A percentile compares a stretch with the other conserved stretches of the same genome.
Evolutionary conservation across 2,888 invertebrate species (phyloP).

Genomic region (Zele albiditarsus): DNA sequence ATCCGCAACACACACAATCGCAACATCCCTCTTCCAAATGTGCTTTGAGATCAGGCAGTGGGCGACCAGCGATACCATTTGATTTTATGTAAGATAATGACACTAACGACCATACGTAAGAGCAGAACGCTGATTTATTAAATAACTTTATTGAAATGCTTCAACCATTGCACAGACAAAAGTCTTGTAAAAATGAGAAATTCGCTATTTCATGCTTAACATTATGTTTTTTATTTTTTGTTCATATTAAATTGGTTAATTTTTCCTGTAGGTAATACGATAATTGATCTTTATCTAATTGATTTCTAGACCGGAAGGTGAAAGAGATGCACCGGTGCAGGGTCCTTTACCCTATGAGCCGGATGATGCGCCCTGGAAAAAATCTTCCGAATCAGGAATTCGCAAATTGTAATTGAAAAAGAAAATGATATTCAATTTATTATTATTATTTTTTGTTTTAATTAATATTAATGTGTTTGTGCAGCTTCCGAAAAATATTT

Average conservation of each 20-base stretch:
- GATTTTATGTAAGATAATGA: slow-evolving; percentile 36
- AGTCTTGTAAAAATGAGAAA: neutral
- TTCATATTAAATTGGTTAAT: neutral
- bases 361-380: slow-evolving; percentile 97
- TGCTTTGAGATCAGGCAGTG: slow-evolving; percentile 55
- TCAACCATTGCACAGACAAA: slow-evolving; percentile 3
- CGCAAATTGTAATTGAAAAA: slow-evolving; percentile 83
- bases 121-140: slow-evolving; percentile 19
- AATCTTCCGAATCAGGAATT: slow-evolving; percentile 86
- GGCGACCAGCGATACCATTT: slow-evolving; percentile 51
- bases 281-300: neutral
- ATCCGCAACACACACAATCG: slow-evolving; percentile 33
- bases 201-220: neutral
- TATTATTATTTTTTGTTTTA: slow-evolving; percentile 15
- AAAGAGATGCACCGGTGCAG: slow-evolving; percentile 93
- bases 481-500: slow-evolving; percentile 92
- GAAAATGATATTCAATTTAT: slow-evolving; percentile 5
- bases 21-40: slow-evolving; percentile 42
- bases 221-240: neutral
- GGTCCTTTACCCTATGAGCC: slow-evolving; percentile 98
- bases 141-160: slow-evolving; percentile 29
- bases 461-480: slow-evolving; percentile 46
- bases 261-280: neutral
- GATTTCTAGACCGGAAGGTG: slow-evolving; percentile 70
- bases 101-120: slow-evolving; percentile 54